Evolutionary conservation across 2,113 vertebrate genomes (phyloP), one percentile per base, ranked within the genome.

Genomic region (Serilophus lunatus): DNA sequence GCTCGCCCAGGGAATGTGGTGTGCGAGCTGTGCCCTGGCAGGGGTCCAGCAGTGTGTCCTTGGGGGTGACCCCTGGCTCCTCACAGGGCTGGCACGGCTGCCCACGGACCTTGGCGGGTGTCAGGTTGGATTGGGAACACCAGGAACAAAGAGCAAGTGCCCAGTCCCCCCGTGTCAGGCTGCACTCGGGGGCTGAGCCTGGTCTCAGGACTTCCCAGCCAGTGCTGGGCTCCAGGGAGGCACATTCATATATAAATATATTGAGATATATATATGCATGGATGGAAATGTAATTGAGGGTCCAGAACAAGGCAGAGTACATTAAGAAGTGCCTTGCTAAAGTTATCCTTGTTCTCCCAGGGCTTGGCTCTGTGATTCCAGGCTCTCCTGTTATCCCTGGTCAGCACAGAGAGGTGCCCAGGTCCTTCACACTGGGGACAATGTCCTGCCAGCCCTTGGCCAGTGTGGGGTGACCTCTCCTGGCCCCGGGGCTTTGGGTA

Each of bases 401-500:
- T 33, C 5, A 9, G 65, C 61, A 90, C 61, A 22, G 20, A 13
- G 65, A 45, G 31, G 22, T 0, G 23, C 6, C 19, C 42, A 2
- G 51, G 20, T 40, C 69, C 36, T 31, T 51, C 23, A 7, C n/a
- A 3, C 1, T 2, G 23, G 28, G 83, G 25, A 38, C 31, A 1
- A 12, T 38, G 15, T 4, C 26, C 77, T 24, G 35, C 23, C 65
- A n/a, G 44, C 4, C 0, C 54, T 2, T 19, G 70, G 24, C 49
- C 40, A 2, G 35, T 1, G n/a, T 5, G 0, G 6, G 31, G 13
- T 4, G 50, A 50, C 13, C 35, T 13, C 88, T 15, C 2, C 0
- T 8, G 29, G 40, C 76, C 84, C 7, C 25, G 0, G 6, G 17
- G 35, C 25, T 45, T 33, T n/a, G 68, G 56, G 28, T 26, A 7